These are phyloP conservation scores for Eristalinus aeneus DNA, from an alignment of 2,888 invertebrate genomes.

Conservation along the genomic window DNA sequence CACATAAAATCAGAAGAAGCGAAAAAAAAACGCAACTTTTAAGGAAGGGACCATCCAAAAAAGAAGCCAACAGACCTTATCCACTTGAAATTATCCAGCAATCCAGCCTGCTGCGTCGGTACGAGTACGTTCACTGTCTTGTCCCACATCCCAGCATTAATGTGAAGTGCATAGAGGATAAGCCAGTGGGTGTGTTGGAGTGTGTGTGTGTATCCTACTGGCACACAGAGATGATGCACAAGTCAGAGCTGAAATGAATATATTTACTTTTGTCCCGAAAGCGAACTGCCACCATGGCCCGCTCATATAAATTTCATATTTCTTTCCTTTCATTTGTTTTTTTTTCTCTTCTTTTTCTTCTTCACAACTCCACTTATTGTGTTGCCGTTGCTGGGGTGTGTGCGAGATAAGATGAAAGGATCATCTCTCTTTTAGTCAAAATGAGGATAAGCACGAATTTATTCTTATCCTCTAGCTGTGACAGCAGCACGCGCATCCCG, in stretches of 20 bases:
- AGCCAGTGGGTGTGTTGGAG: neutral
- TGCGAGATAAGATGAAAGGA: slow-evolving; percentile 23
- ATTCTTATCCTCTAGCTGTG: neutral
- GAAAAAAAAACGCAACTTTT: neutral
- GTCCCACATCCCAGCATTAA: neutral
- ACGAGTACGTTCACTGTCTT: neutral
- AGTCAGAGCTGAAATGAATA: slow-evolving; percentile 50
- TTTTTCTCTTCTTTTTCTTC: slow-evolving; percentile 1
- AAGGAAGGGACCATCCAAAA: neutral
- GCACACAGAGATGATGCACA: slow-evolving; percentile 18
- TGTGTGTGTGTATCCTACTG: slow-evolving; percentile 9
- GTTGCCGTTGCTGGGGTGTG: slow-evolving; percentile 7
- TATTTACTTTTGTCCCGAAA: slow-evolving; percentile 39
- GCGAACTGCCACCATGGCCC: slow-evolving; percentile 15
- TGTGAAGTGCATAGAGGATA: neutral
- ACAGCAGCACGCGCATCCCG: slow-evolving; percentile 24
- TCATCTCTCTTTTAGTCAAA: slow-evolving; percentile 3
- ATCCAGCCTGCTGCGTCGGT: neutral
- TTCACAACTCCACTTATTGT: neutral
- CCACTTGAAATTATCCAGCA: slow-evolving; percentile 8
- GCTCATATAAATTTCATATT: slow-evolving; percentile 55
- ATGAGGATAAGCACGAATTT: slow-evolving; percentile 5
- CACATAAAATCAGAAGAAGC: neutral
- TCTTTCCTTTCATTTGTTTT: slow-evolving; percentile 5
- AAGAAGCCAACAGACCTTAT: slow-evolving; percentile 16